Evolutionary conservation across 2,888 invertebrate genomes (phyloP), one percentile per base, ranked within the genome.

Genomic region (Ormyrus thymus): DNA sequence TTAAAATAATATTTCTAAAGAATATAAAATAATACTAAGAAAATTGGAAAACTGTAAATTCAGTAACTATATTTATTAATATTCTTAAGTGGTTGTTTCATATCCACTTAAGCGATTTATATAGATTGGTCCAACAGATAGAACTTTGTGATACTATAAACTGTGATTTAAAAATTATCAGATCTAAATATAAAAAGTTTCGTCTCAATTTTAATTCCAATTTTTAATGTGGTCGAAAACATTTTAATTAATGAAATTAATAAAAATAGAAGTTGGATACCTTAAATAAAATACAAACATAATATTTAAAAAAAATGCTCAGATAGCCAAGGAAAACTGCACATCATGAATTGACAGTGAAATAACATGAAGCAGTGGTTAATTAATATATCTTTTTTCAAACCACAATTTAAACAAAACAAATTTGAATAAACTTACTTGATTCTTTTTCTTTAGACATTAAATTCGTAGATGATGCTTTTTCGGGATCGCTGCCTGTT

Each of bases 381-480:
- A 77, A 72, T 6, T 71, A 15, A 53, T 72, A 72, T 59, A 72
- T 66, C 29, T 15, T 53, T 48, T 46, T 46, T 8, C 53, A 66
- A 66, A 10, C 7, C n/a, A 46, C 29, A 65, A 82, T 43, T 66
- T 77, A 70, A 81, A 78, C 79, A 71, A 80, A 43, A 43, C 29
- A 43, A 58, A 77, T n/a, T 43, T 59, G 48, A 70, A 46, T 58
- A 53, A 83, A 86, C 89, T 87, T 84, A 89, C 89, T 87, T 82
- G 85, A 83, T 78, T 89, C 89, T 83, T 86, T 88, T 62, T 89
- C 89, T 84, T 87, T 88, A 59, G 85, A 78, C 64, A 84, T 82
- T 65, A 81, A 72, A 48, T 83, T 81, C 9, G 84, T 82, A 15
- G 83, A 83, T 15, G 84, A 73, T 59, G 85, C 84, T 61, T 87